A percentile compares a stretch with the other conserved stretches of the same genome.
These are phyloP conservation scores for Cryptoprocta ferox DNA, from an alignment of 2,797 vertebrate species.

Conservation along the genomic window DNA sequence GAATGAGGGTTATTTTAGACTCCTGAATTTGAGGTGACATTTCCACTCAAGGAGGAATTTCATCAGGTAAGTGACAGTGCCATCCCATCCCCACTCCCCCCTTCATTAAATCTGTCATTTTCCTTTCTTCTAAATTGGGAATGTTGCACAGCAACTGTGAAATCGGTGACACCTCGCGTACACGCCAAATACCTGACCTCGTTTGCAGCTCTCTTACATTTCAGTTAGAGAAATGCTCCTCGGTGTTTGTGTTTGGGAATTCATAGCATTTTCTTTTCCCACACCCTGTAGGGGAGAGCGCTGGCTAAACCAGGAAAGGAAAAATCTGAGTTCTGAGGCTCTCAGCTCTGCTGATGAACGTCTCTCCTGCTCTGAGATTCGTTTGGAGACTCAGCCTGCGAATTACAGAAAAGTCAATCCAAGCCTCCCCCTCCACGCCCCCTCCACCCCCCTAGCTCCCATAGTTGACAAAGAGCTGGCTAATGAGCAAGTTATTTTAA, in stretches of 20 bases:
- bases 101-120: constrained; percentile 66
- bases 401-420: constrained; percentile 30
- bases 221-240: constrained; percentile 38
- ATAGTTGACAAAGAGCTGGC: constrained; percentile 43
- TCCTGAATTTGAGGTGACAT: constrained; percentile 46
- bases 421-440: neutral
- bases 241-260: constrained; percentile 36
- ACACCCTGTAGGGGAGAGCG: neutral
- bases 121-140: constrained; percentile 66
- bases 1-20: neutral
- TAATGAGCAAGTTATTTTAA: constrained; percentile 58
- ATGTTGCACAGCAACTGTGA: constrained; percentile 32
- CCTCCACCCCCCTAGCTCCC: neutral
- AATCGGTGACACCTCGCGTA: constrained; percentile 17
- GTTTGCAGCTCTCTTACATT: constrained; percentile 59
- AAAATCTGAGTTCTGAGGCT: neutral
- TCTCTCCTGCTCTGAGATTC: neutral
- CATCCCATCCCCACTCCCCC: neutral
- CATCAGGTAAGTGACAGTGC: constrained; percentile 39
- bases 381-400: neutral
- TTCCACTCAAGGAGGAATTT: constrained; percentile 57
- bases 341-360: neutral
- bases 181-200: constrained; percentile 55
- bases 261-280: constrained; percentile 42
- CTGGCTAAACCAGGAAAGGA: neutral